A percentile compares a stretch with the other conserved stretches of the same genome.
Conservation (phyloP, 1,140 invertebrate genomes). For the Aphidius ervi region DNA sequence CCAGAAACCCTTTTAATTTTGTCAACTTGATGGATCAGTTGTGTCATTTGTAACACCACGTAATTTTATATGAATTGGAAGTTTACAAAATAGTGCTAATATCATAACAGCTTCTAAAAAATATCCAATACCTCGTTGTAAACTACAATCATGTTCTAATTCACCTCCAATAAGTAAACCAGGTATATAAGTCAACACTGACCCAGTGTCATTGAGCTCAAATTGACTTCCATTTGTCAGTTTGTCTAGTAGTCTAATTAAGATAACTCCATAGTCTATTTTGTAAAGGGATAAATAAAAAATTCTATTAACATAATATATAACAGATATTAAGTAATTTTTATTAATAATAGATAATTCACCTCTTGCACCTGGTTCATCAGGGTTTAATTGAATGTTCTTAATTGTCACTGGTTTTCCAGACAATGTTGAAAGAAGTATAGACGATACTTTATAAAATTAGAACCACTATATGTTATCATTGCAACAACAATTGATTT, state of each 20-base stretch:
- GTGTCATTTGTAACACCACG: constrained; percentile 87
- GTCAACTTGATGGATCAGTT: constrained; percentile 77
- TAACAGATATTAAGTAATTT: neutral
- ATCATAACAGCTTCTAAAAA: constrained; percentile 87
- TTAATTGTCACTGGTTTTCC: constrained; percentile 83
- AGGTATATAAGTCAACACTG: constrained; percentile 81
- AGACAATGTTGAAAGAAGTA: constrained; percentile 84
- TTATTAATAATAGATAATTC: constrained; percentile 7
- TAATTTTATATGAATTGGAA: constrained; percentile 74
- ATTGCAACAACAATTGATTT: no score
- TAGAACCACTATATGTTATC: constrained; percentile 62
- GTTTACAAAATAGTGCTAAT: constrained; percentile 93
- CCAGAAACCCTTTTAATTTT: constrained; percentile 70
- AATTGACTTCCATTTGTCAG: constrained; percentile 90
- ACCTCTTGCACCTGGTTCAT: constrained; percentile 83
- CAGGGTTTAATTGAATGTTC: constrained; percentile 77
- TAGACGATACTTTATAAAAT: constrained; percentile 86
- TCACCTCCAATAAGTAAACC: constrained; percentile 85
- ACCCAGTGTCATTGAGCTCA: constrained; percentile 90
- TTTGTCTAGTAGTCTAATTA: constrained; percentile 87
- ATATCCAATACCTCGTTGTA: constrained; percentile 80
- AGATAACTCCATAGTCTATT: constrained; percentile 86
- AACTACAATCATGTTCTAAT: constrained; percentile 82
- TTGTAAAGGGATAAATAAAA: constrained; percentile 7
- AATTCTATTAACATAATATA: constrained; percentile 3